These are phyloP conservation scores for Xiphophorus maculatus DNA, from an alignment of 2,113 vertebrate species.

Conservation along the genomic window DNA sequence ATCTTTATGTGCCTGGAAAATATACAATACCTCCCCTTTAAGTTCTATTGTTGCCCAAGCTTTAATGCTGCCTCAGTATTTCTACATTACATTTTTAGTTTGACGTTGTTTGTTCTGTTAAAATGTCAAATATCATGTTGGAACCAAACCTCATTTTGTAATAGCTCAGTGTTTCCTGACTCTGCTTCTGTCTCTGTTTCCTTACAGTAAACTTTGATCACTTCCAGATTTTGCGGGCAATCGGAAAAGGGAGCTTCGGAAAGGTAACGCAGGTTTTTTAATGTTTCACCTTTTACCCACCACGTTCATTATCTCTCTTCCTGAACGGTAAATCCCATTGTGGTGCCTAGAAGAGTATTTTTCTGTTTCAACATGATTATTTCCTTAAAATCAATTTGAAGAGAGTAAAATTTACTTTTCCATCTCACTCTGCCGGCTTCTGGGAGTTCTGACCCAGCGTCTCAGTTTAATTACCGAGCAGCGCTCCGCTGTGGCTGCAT, in stretches of 20 bases:
- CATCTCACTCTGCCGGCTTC: conserved; percentile 30
- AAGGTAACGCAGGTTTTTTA: conserved; percentile 71
- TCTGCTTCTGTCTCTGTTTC: not conserved
- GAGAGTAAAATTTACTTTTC: conserved; percentile 45
- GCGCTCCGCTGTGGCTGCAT: conserved; percentile 15
- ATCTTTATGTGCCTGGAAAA: too few relatives aligned
- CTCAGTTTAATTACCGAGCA: conserved; percentile 57
- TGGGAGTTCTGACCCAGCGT: conserved; percentile 53
- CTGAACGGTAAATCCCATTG: conserved; percentile 50
- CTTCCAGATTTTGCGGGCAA: conserved; percentile 84
- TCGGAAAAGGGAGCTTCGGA: conserved; percentile 85
- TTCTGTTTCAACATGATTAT: conserved; percentile 39
- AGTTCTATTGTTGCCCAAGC: too few relatives aligned
- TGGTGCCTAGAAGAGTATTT: conserved; percentile 35
- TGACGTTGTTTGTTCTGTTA: not conserved
- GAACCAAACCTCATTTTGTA: not conserved
- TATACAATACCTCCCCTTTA: too few relatives aligned
- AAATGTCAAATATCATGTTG: not conserved
- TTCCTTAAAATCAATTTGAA: conserved; percentile 26
- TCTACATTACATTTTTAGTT: too few relatives aligned
- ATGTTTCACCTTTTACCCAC: conserved; percentile 40
- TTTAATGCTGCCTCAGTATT: too few relatives aligned
- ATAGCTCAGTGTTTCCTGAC: not conserved
- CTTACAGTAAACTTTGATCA: conserved; percentile 84
- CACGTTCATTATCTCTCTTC: conserved; percentile 25